Conservation (phyloP, 2,888 invertebrate genomes). For the Thelaira solivaga region DNA sequence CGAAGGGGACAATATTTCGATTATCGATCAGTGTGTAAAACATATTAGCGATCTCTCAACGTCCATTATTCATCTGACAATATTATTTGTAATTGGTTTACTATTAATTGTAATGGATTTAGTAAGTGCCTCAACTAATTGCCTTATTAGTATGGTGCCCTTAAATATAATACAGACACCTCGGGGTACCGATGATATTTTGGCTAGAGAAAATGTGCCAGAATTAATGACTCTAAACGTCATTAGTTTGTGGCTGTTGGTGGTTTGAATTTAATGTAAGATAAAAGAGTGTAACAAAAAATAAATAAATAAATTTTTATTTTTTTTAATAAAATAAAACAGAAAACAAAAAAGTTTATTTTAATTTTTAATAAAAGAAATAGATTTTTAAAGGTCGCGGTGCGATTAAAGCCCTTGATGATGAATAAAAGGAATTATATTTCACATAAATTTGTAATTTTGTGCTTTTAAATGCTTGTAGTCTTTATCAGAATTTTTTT, state of each 20-base stretch:
- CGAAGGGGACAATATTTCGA: neutral
- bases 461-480: no score
- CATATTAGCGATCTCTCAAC: neutral
- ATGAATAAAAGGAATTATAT: no score
- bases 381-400: neutral
- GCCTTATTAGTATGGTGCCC: constrained; percentile 56
- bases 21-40: neutral
- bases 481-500: no score
- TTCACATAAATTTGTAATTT: no score
- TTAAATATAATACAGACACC: constrained; percentile 46
- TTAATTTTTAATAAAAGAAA: neutral
- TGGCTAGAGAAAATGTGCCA: constrained; percentile 14
- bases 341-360: no score
- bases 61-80: neutral
- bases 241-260: constrained; percentile 63
- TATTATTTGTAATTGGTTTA: constrained; percentile 24
- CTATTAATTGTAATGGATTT: constrained; percentile 58
- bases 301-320: neutral
- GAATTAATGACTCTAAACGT: constrained; percentile 61
- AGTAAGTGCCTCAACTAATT: constrained; percentile 49
- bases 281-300: no score
- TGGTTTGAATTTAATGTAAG: constrained; percentile 49
- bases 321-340: neutral
- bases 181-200: neutral
- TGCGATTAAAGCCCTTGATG: no score